Evolutionary conservation across 2,888 invertebrate genomes (phyloP), one percentile per base, ranked within the genome.

Genomic region (Nomada fucata): DNA sequence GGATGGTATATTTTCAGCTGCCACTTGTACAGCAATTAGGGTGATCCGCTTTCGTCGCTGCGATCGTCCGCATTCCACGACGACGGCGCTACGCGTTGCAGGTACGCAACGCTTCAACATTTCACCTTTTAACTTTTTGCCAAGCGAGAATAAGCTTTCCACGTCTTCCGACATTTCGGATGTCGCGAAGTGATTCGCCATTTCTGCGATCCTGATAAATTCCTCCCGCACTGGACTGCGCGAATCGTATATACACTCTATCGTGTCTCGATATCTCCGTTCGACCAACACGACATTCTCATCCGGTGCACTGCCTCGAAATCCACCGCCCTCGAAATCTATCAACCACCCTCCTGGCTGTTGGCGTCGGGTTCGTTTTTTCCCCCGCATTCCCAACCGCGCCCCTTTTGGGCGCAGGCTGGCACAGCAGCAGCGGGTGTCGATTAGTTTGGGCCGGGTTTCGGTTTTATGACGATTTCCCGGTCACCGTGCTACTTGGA

Each of bases 401-500:
- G 59, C 47, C 44, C 50, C 59, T n/a, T n/a, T n/a, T 11, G 9
- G 10, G 20, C 47, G 9, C 64, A 44, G 67, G 52, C 52, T 44
- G 42, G 26, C 10, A n/a, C 60, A 4, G 63, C 60, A 23, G 70
- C 71, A 26, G 57, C 69, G 59, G 71, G 68, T 85, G 88, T 77
- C 86, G 82, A 88, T 86, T 88, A 88, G 82, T 57, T 78, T 26
- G 59, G 42, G 20, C 59, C 85, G 79, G 59, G 69, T 80, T 88
- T 86, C 74, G 64, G 82, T 91, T 90, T 91, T 90, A 90, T 86
- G 85, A 78, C 82, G 88, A 86, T 91, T 90, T 91, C 85, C 88
- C 87, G 91, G 90, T 91, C 90, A 91, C 89, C 86, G 86, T 88
- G 87, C 90, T 91, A 88, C 90, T 91, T 91, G 89, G 86, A 88